These are phyloP conservation scores for Protonemura montana DNA, from an alignment of 2,888 invertebrate genomes.

Conservation along the genomic window DNA sequence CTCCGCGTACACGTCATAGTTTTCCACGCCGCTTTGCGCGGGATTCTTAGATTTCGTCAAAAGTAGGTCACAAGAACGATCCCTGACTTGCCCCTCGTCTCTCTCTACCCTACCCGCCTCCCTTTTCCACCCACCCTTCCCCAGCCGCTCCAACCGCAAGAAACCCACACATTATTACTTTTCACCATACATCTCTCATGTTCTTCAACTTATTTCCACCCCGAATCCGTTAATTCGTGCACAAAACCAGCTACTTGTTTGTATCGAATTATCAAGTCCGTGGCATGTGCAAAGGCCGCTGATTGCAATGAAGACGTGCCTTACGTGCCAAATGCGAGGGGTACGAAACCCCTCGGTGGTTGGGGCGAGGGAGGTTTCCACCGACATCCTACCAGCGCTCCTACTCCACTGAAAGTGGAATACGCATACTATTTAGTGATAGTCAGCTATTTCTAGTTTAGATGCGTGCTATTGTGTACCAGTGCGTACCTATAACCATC, in stretches of 20 bases:
- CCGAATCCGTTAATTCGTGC: neutral
- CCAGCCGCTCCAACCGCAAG: neutral
- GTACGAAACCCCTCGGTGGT: neutral
- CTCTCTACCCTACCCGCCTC: neutral
- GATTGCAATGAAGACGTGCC: neutral
- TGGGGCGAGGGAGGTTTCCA: neutral
- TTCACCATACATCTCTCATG: neutral
- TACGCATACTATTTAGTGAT: neutral
- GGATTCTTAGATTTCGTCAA: neutral
- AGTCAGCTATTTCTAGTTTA: neutral
- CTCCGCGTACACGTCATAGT: neutral
- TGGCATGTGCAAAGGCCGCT: neutral
- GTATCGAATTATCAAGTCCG: neutral
- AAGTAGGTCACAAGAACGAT: slow-evolving; percentile 1
- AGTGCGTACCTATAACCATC: neutral
- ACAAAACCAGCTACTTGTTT: neutral
- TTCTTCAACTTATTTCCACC: neutral
- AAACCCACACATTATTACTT: neutral
- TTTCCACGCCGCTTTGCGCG: neutral
- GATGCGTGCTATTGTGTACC: slow-evolving; percentile 15
- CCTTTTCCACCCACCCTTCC: neutral
- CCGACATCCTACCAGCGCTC: neutral
- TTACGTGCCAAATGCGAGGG: neutral
- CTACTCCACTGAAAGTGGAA: neutral
- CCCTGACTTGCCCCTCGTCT: neutral